Evolutionary conservation across 2,113 vertebrate genomes (phyloP).

Genomic region (Melanotaenia duboulayi): DNA sequence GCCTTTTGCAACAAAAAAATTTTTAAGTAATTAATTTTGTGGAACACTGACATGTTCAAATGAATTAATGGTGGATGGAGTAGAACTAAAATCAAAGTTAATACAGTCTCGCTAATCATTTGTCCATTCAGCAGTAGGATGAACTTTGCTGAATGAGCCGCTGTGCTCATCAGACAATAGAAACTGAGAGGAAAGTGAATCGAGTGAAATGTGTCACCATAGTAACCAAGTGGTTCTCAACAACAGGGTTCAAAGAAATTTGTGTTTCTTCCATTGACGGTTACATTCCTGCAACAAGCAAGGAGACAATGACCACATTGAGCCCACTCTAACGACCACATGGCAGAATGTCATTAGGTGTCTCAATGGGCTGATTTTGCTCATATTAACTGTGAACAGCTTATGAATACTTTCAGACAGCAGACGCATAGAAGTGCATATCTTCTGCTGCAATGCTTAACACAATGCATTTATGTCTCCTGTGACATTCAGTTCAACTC

Average conservation of each 20-base stretch:
- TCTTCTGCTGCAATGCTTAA: constrained; percentile 20
- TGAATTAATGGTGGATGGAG: too few species aligned
- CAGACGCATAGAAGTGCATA: constrained; percentile 27
- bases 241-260: constrained; percentile 65
- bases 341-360: constrained; percentile 73
- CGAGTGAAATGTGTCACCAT: constrained; percentile 54
- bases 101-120: constrained; percentile 21
- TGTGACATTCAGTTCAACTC: constrained; percentile 46
- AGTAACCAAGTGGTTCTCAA: constrained; percentile 66
- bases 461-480: constrained; percentile 50
- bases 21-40: too few species aligned
- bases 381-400: constrained; percentile 62
- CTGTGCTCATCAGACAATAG: constrained; percentile 35
- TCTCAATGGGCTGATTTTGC: constrained; percentile 77
- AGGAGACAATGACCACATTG: constrained; percentile 77
- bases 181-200: constrained; percentile 34
- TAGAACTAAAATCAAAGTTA: background rate
- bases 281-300: constrained; percentile 67
- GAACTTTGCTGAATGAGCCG: constrained; percentile 55
- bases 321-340: constrained; percentile 74
- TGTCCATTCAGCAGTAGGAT: constrained; percentile 3
- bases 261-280: constrained; percentile 58
- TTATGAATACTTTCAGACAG: constrained; percentile 30
- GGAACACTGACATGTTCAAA: too few species aligned
- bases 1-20: too few species aligned